Evolutionary conservation across 2,797 vertebrate species (phyloP).

Genomic region (Coracias cyanogaster): DNA sequence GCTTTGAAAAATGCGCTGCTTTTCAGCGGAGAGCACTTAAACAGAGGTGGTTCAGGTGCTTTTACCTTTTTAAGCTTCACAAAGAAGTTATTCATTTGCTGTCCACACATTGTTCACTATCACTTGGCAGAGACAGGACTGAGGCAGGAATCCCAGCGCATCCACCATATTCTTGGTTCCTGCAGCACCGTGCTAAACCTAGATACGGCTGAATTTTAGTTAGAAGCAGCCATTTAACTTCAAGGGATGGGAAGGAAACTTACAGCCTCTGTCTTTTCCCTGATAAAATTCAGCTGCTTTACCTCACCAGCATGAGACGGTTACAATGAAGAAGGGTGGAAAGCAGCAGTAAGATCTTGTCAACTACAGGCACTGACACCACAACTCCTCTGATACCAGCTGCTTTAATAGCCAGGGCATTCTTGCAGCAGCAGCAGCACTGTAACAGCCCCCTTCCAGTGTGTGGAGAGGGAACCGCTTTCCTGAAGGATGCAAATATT

Average conservation of each 20-base stretch:
- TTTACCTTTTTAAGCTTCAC: neutral
- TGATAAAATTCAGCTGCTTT: neutral
- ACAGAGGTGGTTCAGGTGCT: neutral
- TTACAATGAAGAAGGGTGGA: neutral
- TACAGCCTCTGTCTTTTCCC: neutral
- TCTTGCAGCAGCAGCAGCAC: neutral
- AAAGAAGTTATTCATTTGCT: neutral
- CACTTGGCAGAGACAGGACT: neutral
- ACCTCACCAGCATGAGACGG: neutral
- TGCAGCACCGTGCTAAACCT: neutral
- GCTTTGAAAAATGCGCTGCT: neutral
- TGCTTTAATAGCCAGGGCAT: neutral
- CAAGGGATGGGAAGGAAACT: neutral
- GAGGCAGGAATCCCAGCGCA: neutral
- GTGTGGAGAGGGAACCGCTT: neutral
- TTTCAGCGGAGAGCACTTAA: neutral
- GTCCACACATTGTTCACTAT: neutral
- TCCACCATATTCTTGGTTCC: neutral
- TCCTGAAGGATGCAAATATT: neutral
- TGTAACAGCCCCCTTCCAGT: neutral
- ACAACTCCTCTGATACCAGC: neutral
- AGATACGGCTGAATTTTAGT: neutral
- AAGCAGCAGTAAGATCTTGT: neutral
- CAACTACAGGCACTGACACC: rapidly evolving
- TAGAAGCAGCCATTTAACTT: neutral